Base-by-base conservation (phyloP, 2,113 vertebrate species). In the Ramphastos sulfuratus region DNA sequence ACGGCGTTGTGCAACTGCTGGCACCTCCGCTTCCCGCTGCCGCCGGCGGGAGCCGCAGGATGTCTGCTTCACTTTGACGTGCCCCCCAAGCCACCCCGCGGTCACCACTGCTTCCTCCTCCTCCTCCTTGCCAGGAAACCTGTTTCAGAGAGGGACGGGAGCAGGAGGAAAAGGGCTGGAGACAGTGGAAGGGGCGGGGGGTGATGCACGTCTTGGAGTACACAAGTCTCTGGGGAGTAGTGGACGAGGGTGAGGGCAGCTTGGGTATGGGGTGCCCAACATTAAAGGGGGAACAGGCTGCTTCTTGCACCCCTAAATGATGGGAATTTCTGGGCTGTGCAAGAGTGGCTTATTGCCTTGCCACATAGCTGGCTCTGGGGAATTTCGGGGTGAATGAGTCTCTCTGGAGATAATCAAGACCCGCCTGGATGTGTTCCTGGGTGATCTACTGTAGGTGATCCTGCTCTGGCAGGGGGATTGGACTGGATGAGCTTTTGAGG, bases 231-330 rank as follows among this genome's bases (percentile, higher is more conserved):
- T 35, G 77, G 39, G 48, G 50, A 72, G 66, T 46, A 55, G 37
- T 25, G 7, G 27, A 16, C 6, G 3, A 79, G 75, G 42, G 37
- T 64, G 11, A 12, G 18, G 8, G 11, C 28, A 63, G 56, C 44
- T 83, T 1, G 2, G 35, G 15, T 56, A 7, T 5, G 31, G 27
- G 4, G 6, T 46, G 4, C 27, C 46, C 7, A 1, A 0, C 6
- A 2, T 71, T 66, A 48, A 76, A 28, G 52, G 13, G 20, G 14
- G 72, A 33, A 0, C 1, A 30, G 8, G 11, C 15, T 2, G 4
- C 65, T 72, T 15, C 50, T 59, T 61, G 21, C 33, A 39, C 7
- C 10, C 11, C 20, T 27, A 44, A 55, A 81, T 39, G 2, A 1
- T 14, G 19, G 71, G 13, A 23, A 25, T 82, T 63, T 7, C 42